These are phyloP conservation scores for Phenganax marumi DNA, from an alignment of 92 coral and sea anemone genomes.

Conservation along the genomic window DNA sequence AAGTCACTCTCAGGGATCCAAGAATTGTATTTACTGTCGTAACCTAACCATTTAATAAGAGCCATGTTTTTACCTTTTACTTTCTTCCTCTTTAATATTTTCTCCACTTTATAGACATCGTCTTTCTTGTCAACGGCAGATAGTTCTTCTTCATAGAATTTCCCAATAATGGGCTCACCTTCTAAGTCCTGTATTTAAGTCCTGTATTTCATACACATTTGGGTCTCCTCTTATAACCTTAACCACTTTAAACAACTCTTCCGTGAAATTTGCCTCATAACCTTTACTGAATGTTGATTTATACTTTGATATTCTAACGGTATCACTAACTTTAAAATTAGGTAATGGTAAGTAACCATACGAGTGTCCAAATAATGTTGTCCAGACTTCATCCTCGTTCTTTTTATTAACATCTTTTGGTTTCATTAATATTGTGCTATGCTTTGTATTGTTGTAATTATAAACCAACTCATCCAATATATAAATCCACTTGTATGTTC, in stretches of 20 bases:
- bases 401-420: conserved; percentile 41
- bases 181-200: too few species aligned
- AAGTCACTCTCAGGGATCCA: too few species aligned
- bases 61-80: too few species aligned
- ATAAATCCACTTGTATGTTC: conserved; percentile 46
- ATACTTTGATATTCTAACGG: conserved; percentile 44
- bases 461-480: conserved; percentile 22
- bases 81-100: too few species aligned
- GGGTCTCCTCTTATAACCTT: conserved; percentile 44
- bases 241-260: conserved; percentile 39
- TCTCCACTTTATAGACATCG: too few species aligned
- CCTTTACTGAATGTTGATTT: conserved; percentile 42
- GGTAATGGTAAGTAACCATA: conserved; percentile 48
- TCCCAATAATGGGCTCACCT: too few species aligned
- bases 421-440: conserved; percentile 37
- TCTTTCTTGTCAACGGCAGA: too few species aligned
- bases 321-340: conserved; percentile 44
- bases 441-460: conserved; percentile 43
- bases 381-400: conserved; percentile 40
- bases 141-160: too few species aligned
- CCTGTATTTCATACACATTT: conserved; percentile 38
- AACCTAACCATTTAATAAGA: too few species aligned
- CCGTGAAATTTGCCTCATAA: conserved; percentile 44
- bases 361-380: conserved; percentile 36
- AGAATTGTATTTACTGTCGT: too few species aligned